Evolutionary conservation across 2,113 vertebrate species (phyloP).

Genomic region (Menura novaehollandiae): DNA sequence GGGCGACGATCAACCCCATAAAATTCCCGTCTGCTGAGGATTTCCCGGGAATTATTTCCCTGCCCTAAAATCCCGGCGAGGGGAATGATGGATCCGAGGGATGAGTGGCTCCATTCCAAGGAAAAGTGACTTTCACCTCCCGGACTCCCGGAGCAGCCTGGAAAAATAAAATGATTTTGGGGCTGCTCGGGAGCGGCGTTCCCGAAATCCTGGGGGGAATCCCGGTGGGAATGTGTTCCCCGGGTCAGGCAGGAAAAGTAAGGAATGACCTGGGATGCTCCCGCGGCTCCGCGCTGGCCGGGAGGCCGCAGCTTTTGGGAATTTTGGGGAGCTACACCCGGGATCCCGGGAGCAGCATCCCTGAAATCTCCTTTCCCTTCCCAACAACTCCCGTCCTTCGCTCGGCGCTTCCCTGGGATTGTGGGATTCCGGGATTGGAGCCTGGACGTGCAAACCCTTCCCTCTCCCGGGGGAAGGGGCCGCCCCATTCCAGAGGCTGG

Average conservation of each 20-base stretch:
- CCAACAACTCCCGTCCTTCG: no score
- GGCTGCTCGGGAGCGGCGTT: neutral
- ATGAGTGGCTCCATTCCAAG: neutral
- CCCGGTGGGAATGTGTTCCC: neutral
- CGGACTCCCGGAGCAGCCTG: neutral
- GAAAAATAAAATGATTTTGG: neutral
- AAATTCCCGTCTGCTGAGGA: conserved; percentile 67
- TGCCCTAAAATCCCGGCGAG: conserved; percentile 6
- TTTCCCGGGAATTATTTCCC: conserved; percentile 41
- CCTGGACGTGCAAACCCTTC: neutral
- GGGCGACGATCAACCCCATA: conserved; percentile 20
- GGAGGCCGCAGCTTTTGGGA: neutral
- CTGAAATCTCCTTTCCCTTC: neutral
- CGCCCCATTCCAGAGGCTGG: neutral
- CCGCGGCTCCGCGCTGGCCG: accelerated
- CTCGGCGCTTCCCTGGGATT: neutral
- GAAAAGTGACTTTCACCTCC: no score
- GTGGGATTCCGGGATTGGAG: neutral
- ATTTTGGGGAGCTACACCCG: accelerated
- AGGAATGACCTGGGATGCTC: neutral
- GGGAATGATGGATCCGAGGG: neutral
- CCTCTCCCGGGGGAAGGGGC: no score
- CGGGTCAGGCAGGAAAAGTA: neutral
- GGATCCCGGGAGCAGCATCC: neutral
- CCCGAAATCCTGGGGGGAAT: neutral